These are phyloP conservation scores for Cardiocondyla obscurior DNA, from an alignment of 1,140 invertebrate species.

Conservation along the genomic window DNA sequence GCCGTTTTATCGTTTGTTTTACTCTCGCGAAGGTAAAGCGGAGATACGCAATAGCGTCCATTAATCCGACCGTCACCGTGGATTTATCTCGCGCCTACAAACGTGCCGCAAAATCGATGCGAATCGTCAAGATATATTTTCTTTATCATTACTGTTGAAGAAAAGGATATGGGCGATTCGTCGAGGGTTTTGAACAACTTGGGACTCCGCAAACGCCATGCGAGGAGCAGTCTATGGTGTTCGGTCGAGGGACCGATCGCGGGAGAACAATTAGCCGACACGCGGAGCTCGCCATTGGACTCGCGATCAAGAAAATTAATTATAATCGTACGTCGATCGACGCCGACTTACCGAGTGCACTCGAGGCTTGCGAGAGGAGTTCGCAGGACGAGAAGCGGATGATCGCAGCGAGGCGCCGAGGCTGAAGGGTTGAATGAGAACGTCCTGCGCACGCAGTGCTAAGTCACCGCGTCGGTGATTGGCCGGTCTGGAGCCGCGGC, in stretches of 20 bases:
- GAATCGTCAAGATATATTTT: background rate
- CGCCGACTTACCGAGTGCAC: slow-evolving; percentile 42
- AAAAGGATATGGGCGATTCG: background rate
- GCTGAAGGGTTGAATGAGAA: slow-evolving; percentile 33
- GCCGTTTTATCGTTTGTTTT: background rate
- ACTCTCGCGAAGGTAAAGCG: background rate
- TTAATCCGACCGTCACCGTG: background rate
- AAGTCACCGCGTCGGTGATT: slow-evolving; percentile 54
- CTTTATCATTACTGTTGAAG: background rate
- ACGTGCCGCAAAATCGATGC: background rate
- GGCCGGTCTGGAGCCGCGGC: background rate
- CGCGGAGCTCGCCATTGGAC: background rate
- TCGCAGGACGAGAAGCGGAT: slow-evolving; percentile 44
- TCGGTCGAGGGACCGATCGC: background rate
- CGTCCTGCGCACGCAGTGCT: slow-evolving; percentile 62
- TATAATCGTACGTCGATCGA: background rate
- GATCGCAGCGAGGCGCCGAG: slow-evolving; percentile 37
- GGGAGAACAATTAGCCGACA: background rate
- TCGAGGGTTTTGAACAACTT: background rate
- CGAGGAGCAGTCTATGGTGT: background rate
- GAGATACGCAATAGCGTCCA: background rate
- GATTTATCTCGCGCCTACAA: background rate
- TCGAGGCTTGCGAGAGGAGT: slow-evolving; percentile 20
- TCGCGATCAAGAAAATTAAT: background rate
- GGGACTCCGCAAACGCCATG: slow-evolving; percentile 1